Base-by-base conservation (phyloP, 1,140 invertebrate species). In the Maconellicoccus hirsutus region DNA sequence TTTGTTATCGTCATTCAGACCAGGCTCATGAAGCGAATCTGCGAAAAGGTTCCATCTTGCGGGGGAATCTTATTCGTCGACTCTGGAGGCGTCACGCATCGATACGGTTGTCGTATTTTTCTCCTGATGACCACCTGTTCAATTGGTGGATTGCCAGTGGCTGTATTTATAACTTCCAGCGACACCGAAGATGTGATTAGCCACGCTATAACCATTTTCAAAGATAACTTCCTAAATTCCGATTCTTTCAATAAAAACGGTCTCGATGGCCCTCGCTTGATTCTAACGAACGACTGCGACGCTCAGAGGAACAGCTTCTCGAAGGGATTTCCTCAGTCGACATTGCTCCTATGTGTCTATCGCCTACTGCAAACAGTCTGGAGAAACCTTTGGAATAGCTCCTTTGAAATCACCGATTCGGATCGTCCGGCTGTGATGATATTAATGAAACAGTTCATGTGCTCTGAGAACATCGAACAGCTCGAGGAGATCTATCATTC, bases 71-170 rank as follows among this genome's bases (percentile, higher is more conserved):
- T 70, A 12, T 70, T 70, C n/a, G 42, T 70, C 12, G 69, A 70
- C 23, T 29, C 33, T 4, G 33, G 27, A 8, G 69, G 29, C 4
- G 38, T 39, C 25, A 22, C 42, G 1, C 29, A 70, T 42, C 7
- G 70, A 25, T 70, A 22, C 42, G 70, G 70, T 4, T 52, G 70
- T n/a, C 38, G 26, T 42, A 0, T 70, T 22, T 70, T 70, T 22
- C 2, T 70, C 0, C 25, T 70, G 1, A 42, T 42, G 22, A 52
- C 70, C 22, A 70, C 38, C 25, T 39, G 70, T 25, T 70, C 19
- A 23, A 22, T 33, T 23, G 70, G 38, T 7, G 38, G 70, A 22
- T 16, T 70, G n/a, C 22, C 22, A 14, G 21, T 52, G 10, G 6
- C 27, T n/a, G 42, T 39, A 14, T 7, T 70, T 16, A 70, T 70